A percentile compares a stretch with the other conserved stretches of the same genome.
phyloP scores from a whole-genome alignment of 2,797 vertebrate genomes.

The Bradypus variegatus region DNA sequence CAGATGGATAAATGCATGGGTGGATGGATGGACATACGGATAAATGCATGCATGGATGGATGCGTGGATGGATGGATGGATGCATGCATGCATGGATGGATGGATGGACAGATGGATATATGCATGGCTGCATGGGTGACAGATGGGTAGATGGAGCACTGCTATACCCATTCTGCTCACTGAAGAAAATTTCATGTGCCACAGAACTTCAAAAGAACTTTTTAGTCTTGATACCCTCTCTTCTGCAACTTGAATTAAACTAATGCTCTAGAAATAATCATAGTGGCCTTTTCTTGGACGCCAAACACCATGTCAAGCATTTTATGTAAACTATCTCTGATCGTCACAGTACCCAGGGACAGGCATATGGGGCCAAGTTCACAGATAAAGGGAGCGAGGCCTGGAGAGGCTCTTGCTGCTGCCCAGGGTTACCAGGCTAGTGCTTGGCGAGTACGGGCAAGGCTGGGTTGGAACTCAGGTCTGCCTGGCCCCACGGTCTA shows the following conservation, averaged over 20 bases:
- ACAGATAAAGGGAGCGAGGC: background rate
- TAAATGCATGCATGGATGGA: background rate
- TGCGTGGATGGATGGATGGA: background rate
- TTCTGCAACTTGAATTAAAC: background rate
- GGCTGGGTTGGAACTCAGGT: background rate
- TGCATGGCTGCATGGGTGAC: too few species aligned
- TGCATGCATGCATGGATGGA: too few species aligned
- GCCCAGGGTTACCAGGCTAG: background rate
- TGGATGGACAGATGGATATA: background rate
- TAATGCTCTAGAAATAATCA: background rate
- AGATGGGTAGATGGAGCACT: background rate
- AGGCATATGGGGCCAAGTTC: background rate
- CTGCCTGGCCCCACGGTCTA: background rate
- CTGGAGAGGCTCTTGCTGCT: background rate
- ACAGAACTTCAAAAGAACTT: background rate
- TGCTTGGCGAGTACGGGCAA: accelerated
- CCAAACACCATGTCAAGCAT: background rate
- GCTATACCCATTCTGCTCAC: background rate
- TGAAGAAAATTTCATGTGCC: background rate
- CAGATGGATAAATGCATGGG: background rate
- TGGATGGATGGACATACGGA: background rate
- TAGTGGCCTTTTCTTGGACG: background rate
- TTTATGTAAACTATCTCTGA: background rate
- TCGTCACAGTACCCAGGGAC: background rate
- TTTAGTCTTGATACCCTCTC: background rate